Conservation (phyloP, 2,888 invertebrate genomes). For the Cosmorhoe ocellata region DNA sequence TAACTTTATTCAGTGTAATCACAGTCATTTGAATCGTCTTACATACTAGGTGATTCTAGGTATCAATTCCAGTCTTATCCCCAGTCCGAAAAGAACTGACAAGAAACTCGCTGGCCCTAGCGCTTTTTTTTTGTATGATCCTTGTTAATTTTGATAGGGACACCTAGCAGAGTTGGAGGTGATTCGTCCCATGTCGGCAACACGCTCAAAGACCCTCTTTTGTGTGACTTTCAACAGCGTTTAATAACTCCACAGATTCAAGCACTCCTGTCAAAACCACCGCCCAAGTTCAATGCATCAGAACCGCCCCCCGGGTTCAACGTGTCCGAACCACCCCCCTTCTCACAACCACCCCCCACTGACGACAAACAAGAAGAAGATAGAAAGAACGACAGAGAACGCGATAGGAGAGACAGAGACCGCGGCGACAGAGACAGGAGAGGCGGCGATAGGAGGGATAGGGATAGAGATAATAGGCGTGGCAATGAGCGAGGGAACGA, state of each 20-base stretch:
- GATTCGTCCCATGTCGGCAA: too few relatives aligned
- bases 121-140: too few relatives aligned
- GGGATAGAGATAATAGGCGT: conserved; percentile 27
- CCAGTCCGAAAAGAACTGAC: too few relatives aligned
- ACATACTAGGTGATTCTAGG: too few relatives aligned
- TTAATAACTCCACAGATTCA: conserved; percentile 63
- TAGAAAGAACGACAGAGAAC: conserved; percentile 32
- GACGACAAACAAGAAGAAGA: conserved; percentile 53
- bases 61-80: too few relatives aligned
- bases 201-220: too few relatives aligned
- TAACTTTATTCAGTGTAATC: too few relatives aligned
- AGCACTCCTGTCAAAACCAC: conserved; percentile 77
- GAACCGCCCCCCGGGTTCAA: conserved; percentile 72
- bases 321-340: conserved; percentile 54
- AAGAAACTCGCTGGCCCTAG: too few relatives aligned
- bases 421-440: conserved; percentile 51
- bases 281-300: conserved; percentile 72
- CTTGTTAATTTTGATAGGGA: too few relatives aligned
- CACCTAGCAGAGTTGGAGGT: too few relatives aligned
- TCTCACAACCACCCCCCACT: conserved; percentile 52
- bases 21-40: too few relatives aligned
- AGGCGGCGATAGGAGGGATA: conserved; percentile 46
- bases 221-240: too few relatives aligned
- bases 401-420: conserved; percentile 50
- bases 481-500: conserved; percentile 25